Conservation (phyloP, 1,140 invertebrate species). For the Proctacanthus coquilletti region DNA sequence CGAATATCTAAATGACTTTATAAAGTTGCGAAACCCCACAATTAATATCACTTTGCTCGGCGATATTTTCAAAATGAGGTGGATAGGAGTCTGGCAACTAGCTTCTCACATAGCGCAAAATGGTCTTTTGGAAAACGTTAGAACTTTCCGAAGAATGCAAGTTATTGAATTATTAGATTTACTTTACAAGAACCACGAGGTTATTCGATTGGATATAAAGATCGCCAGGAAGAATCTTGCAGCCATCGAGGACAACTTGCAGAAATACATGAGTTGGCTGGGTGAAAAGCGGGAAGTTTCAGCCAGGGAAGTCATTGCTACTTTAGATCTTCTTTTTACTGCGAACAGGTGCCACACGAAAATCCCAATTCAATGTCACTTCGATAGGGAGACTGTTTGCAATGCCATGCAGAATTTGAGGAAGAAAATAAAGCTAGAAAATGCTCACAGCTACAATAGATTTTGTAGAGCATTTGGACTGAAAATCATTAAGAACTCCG, state of each 20-base stretch:
- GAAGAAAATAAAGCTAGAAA: slow-evolving; percentile 12
- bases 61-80: slow-evolving; percentile 10
- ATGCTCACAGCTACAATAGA: slow-evolving; percentile 8
- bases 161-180: slow-evolving; percentile 35
- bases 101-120: slow-evolving; percentile 5
- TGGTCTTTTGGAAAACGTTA: slow-evolving; percentile 30
- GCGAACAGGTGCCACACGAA: not conserved
- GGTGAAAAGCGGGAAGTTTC: slow-evolving; percentile 3
- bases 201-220: slow-evolving; percentile 6
- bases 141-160: slow-evolving; percentile 36
- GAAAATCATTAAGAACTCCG: slow-evolving; percentile 23
- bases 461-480: slow-evolving; percentile 24
- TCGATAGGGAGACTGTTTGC: slow-evolving; percentile 25
- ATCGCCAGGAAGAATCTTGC: slow-evolving; percentile 4
- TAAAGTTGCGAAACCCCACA: slow-evolving; percentile 10
- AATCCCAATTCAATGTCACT: slow-evolving; percentile 6
- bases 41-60: slow-evolving; percentile 8
- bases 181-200: slow-evolving; percentile 34
- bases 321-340: slow-evolving; percentile 7
- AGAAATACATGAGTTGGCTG: not conserved
- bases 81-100: slow-evolving; percentile 8
- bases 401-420: slow-evolving; percentile 18
- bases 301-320: slow-evolving; percentile 9
- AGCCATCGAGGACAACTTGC: slow-evolving; percentile 9
- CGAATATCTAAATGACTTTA: slow-evolving; percentile 9